Base-by-base conservation (phyloP, 2,888 invertebrate species). In the Helleia helle region DNA sequence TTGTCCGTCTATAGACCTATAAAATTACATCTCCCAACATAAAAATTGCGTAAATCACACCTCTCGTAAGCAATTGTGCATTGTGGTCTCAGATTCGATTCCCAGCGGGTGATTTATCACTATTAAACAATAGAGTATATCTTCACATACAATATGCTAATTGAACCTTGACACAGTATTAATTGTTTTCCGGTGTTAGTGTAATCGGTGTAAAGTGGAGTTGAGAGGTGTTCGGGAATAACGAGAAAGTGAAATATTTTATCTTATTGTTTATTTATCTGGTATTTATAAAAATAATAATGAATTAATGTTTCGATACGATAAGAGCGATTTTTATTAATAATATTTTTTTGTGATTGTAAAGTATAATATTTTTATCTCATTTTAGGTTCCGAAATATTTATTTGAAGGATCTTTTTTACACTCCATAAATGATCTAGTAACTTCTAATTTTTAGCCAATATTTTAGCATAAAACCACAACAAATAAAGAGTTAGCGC, bases 1-100 rank as follows among this genome's bases (percentile, higher is more conserved):
- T 8, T 22, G 22, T 22, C 34, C 34, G 18, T 34, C 31, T 31
- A 31, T 22, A 22, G 34, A 34, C 34, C 34, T 18, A 34, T 34
- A 34, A 34, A 34, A 22, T 17, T 17, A 31, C 31, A 17, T 12
- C 34, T 34, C 34, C 34, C 34, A 34, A 34, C 34, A 43, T 38
- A 40, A 41, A 31, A 41, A 42, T 54, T 55, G 50, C 54, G 51
- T 52, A 62, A 54, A 9, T 47, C 41, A 22, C 34, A 34, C 34
- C 34, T 53, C 48, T 22, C 34, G 34, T 54, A 56, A 46, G 55
- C 50, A 58, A 69, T 68, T 66, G 69, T 64, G 43, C 59, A 69
- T 69, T 68, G 68, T 69, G 51, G 47, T 29, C 31, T 42, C 52
- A 22, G 55, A 53, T 65, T 65, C 58, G 64, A 67, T 59, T 67